These are phyloP conservation scores for Drosophila buzzatii DNA, from an alignment of 2,888 invertebrate species.

Conservation along the genomic window DNA sequence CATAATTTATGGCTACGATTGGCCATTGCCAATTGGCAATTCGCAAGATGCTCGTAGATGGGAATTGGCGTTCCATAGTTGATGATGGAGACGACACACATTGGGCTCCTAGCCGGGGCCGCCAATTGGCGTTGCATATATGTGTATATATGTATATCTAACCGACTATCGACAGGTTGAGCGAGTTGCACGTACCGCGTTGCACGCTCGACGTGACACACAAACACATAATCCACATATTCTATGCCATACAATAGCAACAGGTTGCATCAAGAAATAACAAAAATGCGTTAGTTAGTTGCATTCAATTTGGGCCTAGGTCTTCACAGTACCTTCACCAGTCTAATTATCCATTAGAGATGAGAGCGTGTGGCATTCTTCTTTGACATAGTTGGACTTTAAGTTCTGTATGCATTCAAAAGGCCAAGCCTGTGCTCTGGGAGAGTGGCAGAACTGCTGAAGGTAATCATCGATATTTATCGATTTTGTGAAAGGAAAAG, in stretches of 20 bases:
- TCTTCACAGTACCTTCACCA: conserved; percentile 17
- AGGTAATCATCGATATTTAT: not conserved
- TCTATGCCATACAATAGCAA: conserved; percentile 22
- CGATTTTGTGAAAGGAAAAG: not conserved
- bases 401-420: not conserved
- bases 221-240: conserved; percentile 57
- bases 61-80: conserved; percentile 42
- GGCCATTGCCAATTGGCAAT: conserved; percentile 57
- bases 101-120: conserved; percentile 36
- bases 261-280: conserved; percentile 59
- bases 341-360: conserved; percentile 11
- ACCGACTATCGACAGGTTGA: conserved; percentile 70
- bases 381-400: not conserved
- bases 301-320: conserved; percentile 26
- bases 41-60: conserved; percentile 39
- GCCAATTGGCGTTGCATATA: conserved; percentile 49
- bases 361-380: not conserved
- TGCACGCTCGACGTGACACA: conserved; percentile 60
- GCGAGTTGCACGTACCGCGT: conserved; percentile 59
- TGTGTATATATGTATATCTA: conserved; percentile 30
- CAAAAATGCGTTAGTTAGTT: conserved; percentile 45
- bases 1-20: conserved; percentile 74
- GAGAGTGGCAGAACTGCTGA: not conserved
- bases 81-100: conserved; percentile 64
- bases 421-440: no score